Evolutionary conservation across 2,888 invertebrate genomes (phyloP), one percentile per base, ranked within the genome.

Genomic region (Furcula furcula): DNA sequence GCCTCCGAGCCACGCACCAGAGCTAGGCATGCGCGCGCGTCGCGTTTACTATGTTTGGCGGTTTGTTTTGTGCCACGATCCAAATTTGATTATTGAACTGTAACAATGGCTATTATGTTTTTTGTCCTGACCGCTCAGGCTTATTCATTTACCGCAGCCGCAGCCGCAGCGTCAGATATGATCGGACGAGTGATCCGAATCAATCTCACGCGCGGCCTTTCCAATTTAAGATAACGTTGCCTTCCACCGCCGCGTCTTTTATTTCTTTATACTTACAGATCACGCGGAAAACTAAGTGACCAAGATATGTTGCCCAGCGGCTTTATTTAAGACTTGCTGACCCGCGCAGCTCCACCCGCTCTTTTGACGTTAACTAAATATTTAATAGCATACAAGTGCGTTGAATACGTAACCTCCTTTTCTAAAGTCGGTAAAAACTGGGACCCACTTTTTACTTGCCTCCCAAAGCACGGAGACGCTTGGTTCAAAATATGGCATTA

Each of bases 201-300:
- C 56, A 36, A 39, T 31, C 51, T 46, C 51, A 40, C 51, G 46
- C 34, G 27, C 36, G 12, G 20, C 3, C 29, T 29, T 31, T 39
- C 39, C 29, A 36, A 34, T 50, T 39, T 29, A n/a, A 34, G 34
- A 33, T 34, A 31, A 25, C 31, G 22, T 23, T 31, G 34, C 36
- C 28, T 23, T 12, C 9, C 18, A 21, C 7, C 7, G 7, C 23
- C 12, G 12, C 12, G 23, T 4, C 10, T 5, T 11, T 10, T 22
- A 12, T 23, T 10, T 9, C 1, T n/a, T n/a, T n/a, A n/a, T n/a
- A n/a, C n/a, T n/a, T n/a, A n/a, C n/a, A n/a, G n/a, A n/a, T n/a
- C n/a, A n/a, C n/a, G n/a, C n/a, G n/a, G n/a, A n/a, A n/a, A n/a
- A n/a, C n/a, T n/a, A n/a, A n/a, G n/a, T n/a, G n/a, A n/a, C n/a